Evolutionary conservation across 2,113 vertebrate species (phyloP).

Genomic region (Grammomys dolichurus): DNA sequence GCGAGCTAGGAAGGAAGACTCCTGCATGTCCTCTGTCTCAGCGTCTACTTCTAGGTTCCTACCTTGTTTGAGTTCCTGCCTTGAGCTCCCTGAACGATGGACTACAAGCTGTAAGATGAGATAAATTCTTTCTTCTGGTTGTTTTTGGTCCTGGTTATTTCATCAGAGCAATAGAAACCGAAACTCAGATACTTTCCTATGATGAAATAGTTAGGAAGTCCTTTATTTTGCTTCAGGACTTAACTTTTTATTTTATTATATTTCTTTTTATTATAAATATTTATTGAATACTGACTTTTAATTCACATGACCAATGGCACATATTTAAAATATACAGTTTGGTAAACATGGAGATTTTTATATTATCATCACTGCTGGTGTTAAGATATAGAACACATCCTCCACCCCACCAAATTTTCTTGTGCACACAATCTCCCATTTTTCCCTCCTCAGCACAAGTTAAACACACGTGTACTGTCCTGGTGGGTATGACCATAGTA

Average conservation of each 20-base stretch:
- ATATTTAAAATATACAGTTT: background rate
- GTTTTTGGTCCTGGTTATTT: background rate
- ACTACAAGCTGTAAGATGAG: background rate
- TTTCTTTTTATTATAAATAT: background rate
- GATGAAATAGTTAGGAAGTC: background rate
- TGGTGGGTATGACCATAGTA: background rate
- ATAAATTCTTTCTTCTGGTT: background rate
- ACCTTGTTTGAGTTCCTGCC: background rate
- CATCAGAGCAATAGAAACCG: background rate
- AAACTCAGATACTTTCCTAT: background rate
- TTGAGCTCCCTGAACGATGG: background rate
- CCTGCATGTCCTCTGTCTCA: background rate
- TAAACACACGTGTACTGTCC: background rate
- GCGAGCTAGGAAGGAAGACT: background rate
- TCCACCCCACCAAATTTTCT: background rate
- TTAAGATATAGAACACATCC: background rate
- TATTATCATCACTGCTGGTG: background rate
- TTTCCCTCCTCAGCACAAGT: background rate
- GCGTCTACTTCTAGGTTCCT: background rate
- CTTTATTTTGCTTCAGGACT: constrained; percentile 16
- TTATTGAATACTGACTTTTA: background rate
- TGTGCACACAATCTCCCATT: no score
- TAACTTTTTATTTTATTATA: background rate
- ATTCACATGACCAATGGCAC: background rate
- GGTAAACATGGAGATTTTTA: background rate